Percentiles rank a stretch among this genome's conserved stretches.
phyloP scores from a whole-genome alignment of 2,113 vertebrate genomes.

The Phylloscopus trochilus region DNA sequence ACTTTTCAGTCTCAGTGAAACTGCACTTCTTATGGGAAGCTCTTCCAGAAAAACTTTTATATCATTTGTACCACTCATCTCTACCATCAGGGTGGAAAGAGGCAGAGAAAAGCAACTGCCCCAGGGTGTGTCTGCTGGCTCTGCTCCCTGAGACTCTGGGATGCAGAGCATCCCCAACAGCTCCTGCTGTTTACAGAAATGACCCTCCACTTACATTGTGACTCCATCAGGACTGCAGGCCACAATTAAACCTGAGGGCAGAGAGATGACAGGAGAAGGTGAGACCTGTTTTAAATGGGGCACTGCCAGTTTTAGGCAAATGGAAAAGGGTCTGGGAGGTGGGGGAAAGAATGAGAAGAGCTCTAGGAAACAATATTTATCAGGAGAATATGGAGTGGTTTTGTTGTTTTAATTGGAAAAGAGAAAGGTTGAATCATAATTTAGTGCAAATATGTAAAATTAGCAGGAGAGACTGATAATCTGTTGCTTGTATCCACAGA shows the following conservation, averaged over 20 bases:
- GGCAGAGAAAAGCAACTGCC: neutral
- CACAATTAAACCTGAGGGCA: neutral
- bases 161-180: neutral
- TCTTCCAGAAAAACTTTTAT: neutral
- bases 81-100: neutral
- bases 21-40: neutral
- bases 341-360: neutral
- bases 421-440: neutral
- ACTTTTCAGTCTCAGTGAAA: neutral
- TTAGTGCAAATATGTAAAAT: neutral
- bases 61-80: neutral
- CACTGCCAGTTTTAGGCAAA: neutral
- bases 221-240: neutral
- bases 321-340: neutral
- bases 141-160: neutral
- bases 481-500: slow-evolving; percentile 2
- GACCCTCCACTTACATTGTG: neutral
- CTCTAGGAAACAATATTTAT: neutral
- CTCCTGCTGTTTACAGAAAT: neutral
- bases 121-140: neutral
- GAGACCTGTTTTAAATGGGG: neutral
- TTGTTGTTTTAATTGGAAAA: neutral
- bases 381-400: neutral
- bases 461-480: neutral
- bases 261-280: neutral